Conservation (phyloP, 2,888 invertebrate genomes). For the Drosophila neoperkinsi region DNA sequence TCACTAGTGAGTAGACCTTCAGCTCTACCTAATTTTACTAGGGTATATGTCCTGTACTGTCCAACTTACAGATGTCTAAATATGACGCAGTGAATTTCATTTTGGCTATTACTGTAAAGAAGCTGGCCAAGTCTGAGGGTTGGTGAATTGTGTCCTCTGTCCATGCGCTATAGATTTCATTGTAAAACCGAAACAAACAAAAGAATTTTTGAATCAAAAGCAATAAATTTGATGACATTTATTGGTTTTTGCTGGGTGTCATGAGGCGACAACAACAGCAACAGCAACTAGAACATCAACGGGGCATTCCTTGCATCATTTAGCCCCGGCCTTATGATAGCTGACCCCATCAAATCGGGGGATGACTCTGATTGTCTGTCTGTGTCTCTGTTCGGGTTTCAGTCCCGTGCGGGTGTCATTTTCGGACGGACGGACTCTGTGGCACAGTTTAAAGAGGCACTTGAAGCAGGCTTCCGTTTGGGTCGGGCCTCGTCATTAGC, state of each 20-base stretch:
- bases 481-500: constrained; percentile 73
- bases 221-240: constrained; percentile 85
- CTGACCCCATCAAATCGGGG: constrained; percentile 49
- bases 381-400: constrained; percentile 25
- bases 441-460: constrained; percentile 64
- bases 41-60: neutral
- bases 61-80: neutral
- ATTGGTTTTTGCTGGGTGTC: constrained; percentile 81
- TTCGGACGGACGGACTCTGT: constrained; percentile 29
- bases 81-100: neutral
- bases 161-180: constrained; percentile 29
- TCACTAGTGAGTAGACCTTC: neutral
- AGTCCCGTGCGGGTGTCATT: constrained; percentile 53
- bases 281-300: constrained; percentile 6
- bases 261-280: constrained; percentile 45
- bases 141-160: constrained; percentile 9
- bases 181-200: constrained; percentile 78
- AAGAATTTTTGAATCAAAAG: constrained; percentile 80
- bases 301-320: constrained; percentile 67
- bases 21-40: neutral
- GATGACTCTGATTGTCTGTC: constrained; percentile 15
- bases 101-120: neutral
- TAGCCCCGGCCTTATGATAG: constrained; percentile 57
- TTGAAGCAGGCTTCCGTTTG: constrained; percentile 69
- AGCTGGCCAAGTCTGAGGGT: constrained; percentile 16